Evolutionary conservation across 2,797 vertebrate species (phyloP).

Genomic region (Gila robusta): DNA sequence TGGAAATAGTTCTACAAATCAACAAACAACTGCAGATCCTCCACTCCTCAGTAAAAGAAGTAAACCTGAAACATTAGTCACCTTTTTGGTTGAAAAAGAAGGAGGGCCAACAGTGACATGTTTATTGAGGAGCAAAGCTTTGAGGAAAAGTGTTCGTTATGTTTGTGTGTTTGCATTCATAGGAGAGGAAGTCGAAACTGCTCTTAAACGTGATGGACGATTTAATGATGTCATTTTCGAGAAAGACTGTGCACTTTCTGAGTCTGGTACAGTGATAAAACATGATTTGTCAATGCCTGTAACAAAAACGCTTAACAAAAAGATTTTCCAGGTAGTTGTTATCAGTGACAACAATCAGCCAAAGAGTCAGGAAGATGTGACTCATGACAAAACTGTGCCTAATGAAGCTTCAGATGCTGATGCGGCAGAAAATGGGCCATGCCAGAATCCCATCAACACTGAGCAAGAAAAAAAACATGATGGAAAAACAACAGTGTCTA

Average conservation of each 20-base stretch:
- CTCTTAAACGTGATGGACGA: slow-evolving; percentile 68
- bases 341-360: neutral
- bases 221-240: neutral
- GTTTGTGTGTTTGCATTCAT: slow-evolving; percentile 64
- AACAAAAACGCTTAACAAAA: slow-evolving; percentile 18
- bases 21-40: too few species aligned
- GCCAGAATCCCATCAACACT: neutral
- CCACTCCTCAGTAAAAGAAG: neutral
- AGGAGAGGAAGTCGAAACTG: slow-evolving; percentile 61
- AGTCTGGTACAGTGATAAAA: rapidly evolving
- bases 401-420: neutral
- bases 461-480: neutral
- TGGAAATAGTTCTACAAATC: neutral
- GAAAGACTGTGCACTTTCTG: neutral
- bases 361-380: slow-evolving; percentile 21
- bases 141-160: rapidly evolving
- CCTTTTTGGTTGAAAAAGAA: too few species aligned
- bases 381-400: neutral
- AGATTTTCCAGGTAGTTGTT: slow-evolving; percentile 34
- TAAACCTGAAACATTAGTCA: too few species aligned
- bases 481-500: neutral
- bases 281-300: neutral
- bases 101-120: rapidly evolving
- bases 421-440: neutral
- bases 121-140: slow-evolving; percentile 58